A percentile compares a stretch with the other conserved stretches of the same genome.
Evolutionary conservation across 2,888 invertebrate species (phyloP).

Genomic region (Diaperis boleti): DNA sequence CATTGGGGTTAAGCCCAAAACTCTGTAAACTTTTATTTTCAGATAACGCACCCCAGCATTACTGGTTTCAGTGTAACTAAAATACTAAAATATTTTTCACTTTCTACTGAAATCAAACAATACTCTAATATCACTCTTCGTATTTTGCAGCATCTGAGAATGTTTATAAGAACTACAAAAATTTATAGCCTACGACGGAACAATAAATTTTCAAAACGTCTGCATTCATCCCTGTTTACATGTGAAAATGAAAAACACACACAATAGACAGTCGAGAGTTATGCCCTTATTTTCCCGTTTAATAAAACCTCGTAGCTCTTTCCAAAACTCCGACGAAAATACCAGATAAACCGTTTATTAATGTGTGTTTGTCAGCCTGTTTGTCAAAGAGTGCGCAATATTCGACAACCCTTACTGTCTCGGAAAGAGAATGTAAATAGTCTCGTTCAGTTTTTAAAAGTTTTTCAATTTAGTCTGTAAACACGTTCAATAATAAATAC

Average conservation of each 20-base stretch:
- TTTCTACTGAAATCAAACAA: neutral
- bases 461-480: no score
- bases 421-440: no score
- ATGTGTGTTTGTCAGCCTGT: neutral
- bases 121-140: conserved; percentile 6
- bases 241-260: conserved; percentile 38
- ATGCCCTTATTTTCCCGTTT: conserved; percentile 27
- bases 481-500: no score
- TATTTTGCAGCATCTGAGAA: conserved; percentile 25
- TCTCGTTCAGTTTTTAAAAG: no score
- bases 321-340: neutral
- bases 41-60: conserved; percentile 19
- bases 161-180: conserved; percentile 34
- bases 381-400: no score
- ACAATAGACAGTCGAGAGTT: conserved; percentile 35
- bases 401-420: no score
- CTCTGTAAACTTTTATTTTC: conserved; percentile 25
- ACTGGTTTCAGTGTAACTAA: conserved; percentile 7
- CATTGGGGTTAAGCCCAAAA: conserved; percentile 8
- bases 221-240: conserved; percentile 41
- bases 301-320: neutral
- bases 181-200: conserved; percentile 35
- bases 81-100: neutral
- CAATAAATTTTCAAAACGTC: conserved; percentile 39
- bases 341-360: neutral